Percentiles rank a stretch among this genome's conserved stretches.
Conservation (phyloP, 2,797 vertebrate genomes). For the Bradypodion ventrale region DNA sequence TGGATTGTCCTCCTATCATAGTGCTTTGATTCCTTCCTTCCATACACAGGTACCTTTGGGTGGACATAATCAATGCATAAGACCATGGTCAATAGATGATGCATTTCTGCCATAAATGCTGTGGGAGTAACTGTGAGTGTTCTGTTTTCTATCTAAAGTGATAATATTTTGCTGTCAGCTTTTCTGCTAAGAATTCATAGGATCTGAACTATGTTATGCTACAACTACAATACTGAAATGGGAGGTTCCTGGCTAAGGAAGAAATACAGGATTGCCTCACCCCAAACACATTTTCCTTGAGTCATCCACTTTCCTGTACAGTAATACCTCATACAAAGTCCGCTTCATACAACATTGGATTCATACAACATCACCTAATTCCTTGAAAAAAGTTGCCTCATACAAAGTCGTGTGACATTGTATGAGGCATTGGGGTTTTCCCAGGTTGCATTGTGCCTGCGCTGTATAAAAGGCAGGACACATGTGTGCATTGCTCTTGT, state of each 20-base stretch:
- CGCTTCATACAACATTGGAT: too few species aligned
- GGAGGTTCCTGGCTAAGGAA: neutral
- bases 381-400: too few species aligned
- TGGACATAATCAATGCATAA: neutral
- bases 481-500: too few species aligned
- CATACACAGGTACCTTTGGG: neutral
- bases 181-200: neutral
- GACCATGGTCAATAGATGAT: neutral
- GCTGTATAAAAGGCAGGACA: too few species aligned
- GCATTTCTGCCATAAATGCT: neutral
- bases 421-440: too few species aligned
- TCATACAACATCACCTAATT: too few species aligned
- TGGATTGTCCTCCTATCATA: neutral
- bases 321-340: too few species aligned
- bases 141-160: neutral
- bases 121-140: neutral
- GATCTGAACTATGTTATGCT: too few species aligned
- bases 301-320: constrained; percentile 13
- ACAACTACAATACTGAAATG: neutral
- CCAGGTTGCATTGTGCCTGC: too few species aligned
- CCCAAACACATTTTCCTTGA: neutral
- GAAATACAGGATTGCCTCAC: neutral
- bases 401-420: too few species aligned
- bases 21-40: neutral
- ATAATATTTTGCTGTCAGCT: neutral